A percentile compares a stretch with the other conserved stretches of the same genome.
phyloP scores from a whole-genome alignment of 2,888 invertebrate species.

The Rotaria socialis region DNA sequence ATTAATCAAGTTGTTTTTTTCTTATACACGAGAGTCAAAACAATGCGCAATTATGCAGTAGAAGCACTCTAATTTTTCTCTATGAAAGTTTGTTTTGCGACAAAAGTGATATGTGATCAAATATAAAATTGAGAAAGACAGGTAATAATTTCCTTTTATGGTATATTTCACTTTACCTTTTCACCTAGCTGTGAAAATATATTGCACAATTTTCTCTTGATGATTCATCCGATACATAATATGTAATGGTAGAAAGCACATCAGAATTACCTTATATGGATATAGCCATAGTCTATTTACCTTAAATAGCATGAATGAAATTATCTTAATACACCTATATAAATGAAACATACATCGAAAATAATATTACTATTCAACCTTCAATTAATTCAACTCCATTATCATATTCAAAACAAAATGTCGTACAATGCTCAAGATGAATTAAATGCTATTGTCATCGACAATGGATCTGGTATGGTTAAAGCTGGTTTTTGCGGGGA shows the following conservation, averaged over 20 bases:
- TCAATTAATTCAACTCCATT: no score
- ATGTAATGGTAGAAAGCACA: no score
- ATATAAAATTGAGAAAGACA: no score
- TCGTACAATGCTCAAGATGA: not conserved
- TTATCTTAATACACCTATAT: not conserved
- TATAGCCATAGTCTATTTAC: not conserved
- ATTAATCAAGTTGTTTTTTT: no score
- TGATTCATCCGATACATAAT: not conserved
- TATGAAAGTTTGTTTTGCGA: no score
- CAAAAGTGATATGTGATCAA: no score
- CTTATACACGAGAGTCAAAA: no score
- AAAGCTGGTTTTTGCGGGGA: slow-evolving; percentile 48
- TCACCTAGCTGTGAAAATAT: not conserved
- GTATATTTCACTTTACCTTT: not conserved
- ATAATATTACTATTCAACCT: no score
- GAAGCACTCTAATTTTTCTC: no score
- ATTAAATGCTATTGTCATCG: slow-evolving; percentile 59
- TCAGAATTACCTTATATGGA: not conserved
- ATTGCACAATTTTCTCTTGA: not conserved
- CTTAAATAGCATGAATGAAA: no score
- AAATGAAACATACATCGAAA: not conserved
- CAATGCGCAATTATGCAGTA: no score
- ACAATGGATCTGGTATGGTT: slow-evolving; percentile 73
- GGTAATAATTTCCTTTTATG: not conserved
- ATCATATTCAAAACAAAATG: not conserved